phyloP scores from a whole-genome alignment of 2,797 vertebrate species.

The Lophius americanus region DNA sequence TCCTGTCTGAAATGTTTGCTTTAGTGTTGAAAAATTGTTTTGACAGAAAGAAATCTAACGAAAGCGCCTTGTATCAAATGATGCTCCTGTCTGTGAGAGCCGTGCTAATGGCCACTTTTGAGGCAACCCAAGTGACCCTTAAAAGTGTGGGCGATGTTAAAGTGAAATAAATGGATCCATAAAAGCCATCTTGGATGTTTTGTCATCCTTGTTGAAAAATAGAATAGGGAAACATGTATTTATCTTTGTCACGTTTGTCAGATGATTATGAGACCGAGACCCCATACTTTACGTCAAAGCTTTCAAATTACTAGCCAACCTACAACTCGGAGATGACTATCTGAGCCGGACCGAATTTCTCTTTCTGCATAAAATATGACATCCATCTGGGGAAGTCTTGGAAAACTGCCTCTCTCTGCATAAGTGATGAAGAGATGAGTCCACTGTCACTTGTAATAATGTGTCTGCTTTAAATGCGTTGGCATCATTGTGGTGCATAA shows the following conservation, averaged over 20 bases:
- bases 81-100: slow-evolving; percentile 60
- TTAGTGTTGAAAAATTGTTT: slow-evolving; percentile 30
- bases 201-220: slow-evolving; percentile 61
- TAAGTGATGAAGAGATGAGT: slow-evolving; percentile 76
- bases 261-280: slow-evolving; percentile 43
- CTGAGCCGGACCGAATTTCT: slow-evolving; percentile 59
- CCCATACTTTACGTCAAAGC: slow-evolving; percentile 48
- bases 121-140: slow-evolving; percentile 69
- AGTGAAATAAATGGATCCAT: slow-evolving; percentile 76
- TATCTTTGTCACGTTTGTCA: slow-evolving; percentile 68
- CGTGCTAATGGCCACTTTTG: slow-evolving; percentile 72
- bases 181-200: slow-evolving; percentile 73
- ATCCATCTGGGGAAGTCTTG: slow-evolving; percentile 71
- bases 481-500: slow-evolving; percentile 69
- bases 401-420: slow-evolving; percentile 71
- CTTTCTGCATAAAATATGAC: slow-evolving; percentile 71
- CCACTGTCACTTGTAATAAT: slow-evolving; percentile 76
- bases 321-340: slow-evolving; percentile 55
- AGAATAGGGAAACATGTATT: slow-evolving; percentile 58
- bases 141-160: slow-evolving; percentile 69
- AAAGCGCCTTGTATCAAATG: slow-evolving; percentile 59
- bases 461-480: slow-evolving; percentile 75
- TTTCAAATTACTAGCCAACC: slow-evolving; percentile 56
- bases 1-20: slow-evolving; percentile 62
- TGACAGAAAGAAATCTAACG: slow-evolving; percentile 37